Base-by-base conservation (phyloP, 1,140 invertebrate genomes). In the Fopius arisanus region DNA sequence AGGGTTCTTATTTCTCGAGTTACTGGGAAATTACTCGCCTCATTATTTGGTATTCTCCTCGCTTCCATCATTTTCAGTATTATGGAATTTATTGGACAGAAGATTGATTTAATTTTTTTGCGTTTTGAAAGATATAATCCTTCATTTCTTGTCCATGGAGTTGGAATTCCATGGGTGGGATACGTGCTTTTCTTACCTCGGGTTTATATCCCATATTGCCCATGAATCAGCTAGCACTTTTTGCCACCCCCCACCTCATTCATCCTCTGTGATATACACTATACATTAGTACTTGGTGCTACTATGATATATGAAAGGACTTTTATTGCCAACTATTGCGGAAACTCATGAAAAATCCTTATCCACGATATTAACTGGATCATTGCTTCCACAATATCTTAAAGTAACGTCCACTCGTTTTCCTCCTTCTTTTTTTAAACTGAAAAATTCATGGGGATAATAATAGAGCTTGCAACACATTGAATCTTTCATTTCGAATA, bases 401-500 rank as follows among this genome's bases (percentile, higher is more conserved):
- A 26, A 3, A 59, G 19, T 26, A 48, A 19, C 16, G 3, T 16
- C 7, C 43, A 48, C 16, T n/a, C 16, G n/a, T 48, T 48, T 48
- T 51, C 12, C 48, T 2, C 21, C 9, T 37, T n/a, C n/a, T n/a
- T n/a, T n/a, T n/a, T n/a, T n/a, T n/a, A n/a, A n/a, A n/a, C 14
- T 7, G 14, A 40, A 40, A 19, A 51, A 51, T 7, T 51, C 10
- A 3, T 5, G 26, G 21, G 21, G 19, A 4, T 6, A 59, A 59
- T 16, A 59, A 21, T 9, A 23, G 3, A 59, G n/a, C n/a, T n/a
- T n/a, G n/a, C n/a, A n/a, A n/a, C n/a, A 2, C 7, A 28, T 0
- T 5, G 3, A 26, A 59, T 9, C 5, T 59, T 1, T 67, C n/a
- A 43, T 83, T 81, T 79, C 81, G 82, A 85, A 85, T 86, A 83